Conservation (phyloP, 2,113 vertebrate genomes). For the Colius striatus region DNA sequence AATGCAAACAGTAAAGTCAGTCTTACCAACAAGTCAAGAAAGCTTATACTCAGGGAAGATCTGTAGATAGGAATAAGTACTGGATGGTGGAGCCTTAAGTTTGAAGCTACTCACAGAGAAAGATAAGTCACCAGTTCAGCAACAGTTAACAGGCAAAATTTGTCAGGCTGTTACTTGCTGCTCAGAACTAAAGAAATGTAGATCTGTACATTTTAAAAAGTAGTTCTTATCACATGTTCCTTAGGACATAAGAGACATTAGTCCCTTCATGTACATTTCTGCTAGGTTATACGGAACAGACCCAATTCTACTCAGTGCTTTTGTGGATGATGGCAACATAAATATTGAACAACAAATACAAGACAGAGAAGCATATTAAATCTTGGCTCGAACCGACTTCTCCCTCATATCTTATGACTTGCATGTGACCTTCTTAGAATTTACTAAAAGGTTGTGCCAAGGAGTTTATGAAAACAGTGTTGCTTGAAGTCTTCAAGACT, state of each 20-base stretch:
- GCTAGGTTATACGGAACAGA: background rate
- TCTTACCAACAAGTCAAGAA: background rate
- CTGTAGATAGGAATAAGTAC: background rate
- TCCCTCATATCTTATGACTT: conserved; percentile 52
- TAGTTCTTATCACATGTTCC: background rate
- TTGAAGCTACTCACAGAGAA: background rate
- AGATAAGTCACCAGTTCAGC: background rate
- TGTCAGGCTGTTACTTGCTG: background rate
- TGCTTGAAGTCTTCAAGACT: conserved; percentile 25
- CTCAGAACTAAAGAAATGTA: background rate
- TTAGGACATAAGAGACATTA: background rate
- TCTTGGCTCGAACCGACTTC: conserved; percentile 31
- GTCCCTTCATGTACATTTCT: background rate
- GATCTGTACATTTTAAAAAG: background rate
- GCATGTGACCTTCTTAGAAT: conserved; percentile 42
- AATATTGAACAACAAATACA: conserved; percentile 46
- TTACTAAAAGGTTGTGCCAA: conserved; percentile 39
- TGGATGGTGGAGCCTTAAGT: background rate
- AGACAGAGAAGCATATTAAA: conserved; percentile 18
- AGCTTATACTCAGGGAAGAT: background rate
- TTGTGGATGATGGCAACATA: background rate
- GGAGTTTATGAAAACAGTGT: conserved; percentile 27
- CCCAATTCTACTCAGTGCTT: background rate
- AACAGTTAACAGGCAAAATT: background rate
- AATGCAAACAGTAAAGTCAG: conserved; percentile 43